Evolutionary conservation across 2,113 vertebrate species (phyloP).

Genomic region (Antechinus stuartii): DNA sequence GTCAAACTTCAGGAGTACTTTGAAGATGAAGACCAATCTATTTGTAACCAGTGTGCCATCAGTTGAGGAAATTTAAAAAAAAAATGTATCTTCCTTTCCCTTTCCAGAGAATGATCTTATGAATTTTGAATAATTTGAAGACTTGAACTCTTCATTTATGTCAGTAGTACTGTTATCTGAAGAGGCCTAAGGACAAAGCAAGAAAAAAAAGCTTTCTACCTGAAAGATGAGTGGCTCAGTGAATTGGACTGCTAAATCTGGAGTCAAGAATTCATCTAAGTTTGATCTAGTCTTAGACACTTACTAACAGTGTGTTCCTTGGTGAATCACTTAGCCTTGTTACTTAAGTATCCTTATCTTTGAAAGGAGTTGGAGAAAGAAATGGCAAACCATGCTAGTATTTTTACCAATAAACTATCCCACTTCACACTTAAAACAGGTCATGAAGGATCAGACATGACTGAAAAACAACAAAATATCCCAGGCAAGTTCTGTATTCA

Average conservation of each 20-base stretch:
- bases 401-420: too few relatives aligned
- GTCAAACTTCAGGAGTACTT: not conserved
- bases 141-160: not conserved
- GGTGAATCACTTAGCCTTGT: too few relatives aligned
- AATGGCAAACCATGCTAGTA: too few relatives aligned
- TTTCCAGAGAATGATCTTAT: not conserved
- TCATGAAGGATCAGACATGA: too few relatives aligned
- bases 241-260: too few relatives aligned
- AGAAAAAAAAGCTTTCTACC: not conserved
- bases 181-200: not conserved
- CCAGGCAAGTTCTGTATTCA: not conserved
- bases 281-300: too few relatives aligned
- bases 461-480: too few relatives aligned
- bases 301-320: too few relatives aligned
- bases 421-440: too few relatives aligned
- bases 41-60: not conserved
- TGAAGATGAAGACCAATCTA: not conserved
- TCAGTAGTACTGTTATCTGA: not conserved
- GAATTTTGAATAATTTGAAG: not conserved
- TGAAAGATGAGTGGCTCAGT: not conserved
- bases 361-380: too few relatives aligned
- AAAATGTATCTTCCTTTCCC: not conserved
- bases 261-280: too few relatives aligned
- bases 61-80: not conserved
- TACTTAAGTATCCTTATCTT: too few relatives aligned